Evolutionary conservation across 1,140 invertebrate species (phyloP), one percentile per base, ranked within the genome.

Genomic region (Calliphora vicina): DNA sequence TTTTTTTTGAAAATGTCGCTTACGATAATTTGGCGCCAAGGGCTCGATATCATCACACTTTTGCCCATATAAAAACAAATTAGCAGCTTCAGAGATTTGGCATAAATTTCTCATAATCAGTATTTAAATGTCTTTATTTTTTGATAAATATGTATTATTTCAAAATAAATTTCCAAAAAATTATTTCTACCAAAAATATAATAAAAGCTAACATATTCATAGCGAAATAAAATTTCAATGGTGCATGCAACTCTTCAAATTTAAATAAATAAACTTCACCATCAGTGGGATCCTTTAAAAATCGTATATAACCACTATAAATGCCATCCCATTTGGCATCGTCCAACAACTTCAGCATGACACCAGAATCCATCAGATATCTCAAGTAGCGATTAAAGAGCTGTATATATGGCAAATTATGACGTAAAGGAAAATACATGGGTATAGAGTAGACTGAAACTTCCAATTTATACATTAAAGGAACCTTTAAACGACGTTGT

Each of bases 321-420:
- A 81, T 81, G 4, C 80, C 80, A n/a, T 81, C 80, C 80, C 57
- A 27, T 27, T 29, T 20, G 26, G 25, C 12, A 26, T 81, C 57
- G 2, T n/a, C 3, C 4, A 35, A 26, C 1, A 50, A 81, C 13
- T 81, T 81, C 57, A 6, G 17, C 45, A 81, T 61, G 8, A 81
- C 8, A 20, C 80, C 80, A 23, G 50, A 8, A 17, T 81, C 80
- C 26, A 81, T 35, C n/a, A 81, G 20, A 4, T 23, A n/a, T 27
- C 80, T 12, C n/a, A 81, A 20, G 17, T 10, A 71, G 0, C 12
- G 9, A 23, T 81, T 72, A 8, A 81, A 81, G 17, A 25, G 57
- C 27, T 29, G 27, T 17, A 71, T 67, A 67, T 67, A 81, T 1
- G 80, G 80, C 0, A 61, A 71, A 10, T 57, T 26, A 35, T 35